Evolutionary conservation across 1,140 invertebrate genomes (phyloP), one percentile per base, ranked within the genome.

Genomic region (Drosophila subobscura): DNA sequence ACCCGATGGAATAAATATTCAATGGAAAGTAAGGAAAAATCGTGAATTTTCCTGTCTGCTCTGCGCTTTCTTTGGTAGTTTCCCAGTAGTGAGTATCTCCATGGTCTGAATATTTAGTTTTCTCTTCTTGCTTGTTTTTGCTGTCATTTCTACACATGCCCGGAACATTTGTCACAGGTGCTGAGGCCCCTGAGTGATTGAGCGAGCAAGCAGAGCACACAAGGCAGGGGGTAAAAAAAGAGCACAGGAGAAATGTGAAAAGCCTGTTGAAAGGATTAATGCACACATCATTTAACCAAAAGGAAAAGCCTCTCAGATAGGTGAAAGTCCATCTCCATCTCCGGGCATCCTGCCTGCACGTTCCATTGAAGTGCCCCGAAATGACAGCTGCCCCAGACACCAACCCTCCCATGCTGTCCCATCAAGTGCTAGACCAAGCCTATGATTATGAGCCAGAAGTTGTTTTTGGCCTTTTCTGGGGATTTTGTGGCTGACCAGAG

Each of bases 221-320:
- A 33, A 25, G 29, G 5, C 12, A 14, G 22, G 44, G 41, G 33
- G 33, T 37, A 40, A 37, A 60, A 60, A 20, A 64, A 50, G n/a
- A 64, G 37, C 56, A 72, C 60, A 59, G 64, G 54, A 80, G 61
- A 76, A 76, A 79, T 77, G 77, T 74, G 81, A 66, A 61, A 71
- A 77, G 74, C 78, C 78, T 88, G 73, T 83, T 81, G 79, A 88
- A 86, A 78, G 74, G 74, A 88, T 88, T 86, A 80, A 78, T 80
- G 72, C 78, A 83, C 83, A 83, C 83, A 86, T 86, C 81, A 88
- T 88, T 88, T 88, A 86, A 88, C 83, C 66, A 68, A 55, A 40
- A 40, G 37, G 14, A 47, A 72, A 41, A 16, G 50, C 14, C 44
- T 29, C 7, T 27, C 65, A 68, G 44, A 63, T 63, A 72, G 71